Base-by-base conservation (phyloP, 2,797 vertebrate species). In the Coluber constrictor region DNA sequence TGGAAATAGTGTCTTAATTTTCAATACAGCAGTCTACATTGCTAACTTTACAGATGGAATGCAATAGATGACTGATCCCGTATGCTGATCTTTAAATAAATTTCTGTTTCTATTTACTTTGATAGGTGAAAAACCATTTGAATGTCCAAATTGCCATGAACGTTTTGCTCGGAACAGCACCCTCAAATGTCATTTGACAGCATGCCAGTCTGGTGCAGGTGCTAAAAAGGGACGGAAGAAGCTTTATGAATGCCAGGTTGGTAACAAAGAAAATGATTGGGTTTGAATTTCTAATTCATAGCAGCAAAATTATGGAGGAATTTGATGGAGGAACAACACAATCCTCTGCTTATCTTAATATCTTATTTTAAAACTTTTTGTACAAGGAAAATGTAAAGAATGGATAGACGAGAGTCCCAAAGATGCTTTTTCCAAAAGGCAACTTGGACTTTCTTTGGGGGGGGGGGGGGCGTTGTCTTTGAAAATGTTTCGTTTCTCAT, bases 181-280 rank as follows among this genome's bases (percentile, higher is more conserved):
- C 0, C 98, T 99, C 57, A 99, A 99, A 97, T 99, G 99, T 97
- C 99, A 99, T 96, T 98, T 99, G 98, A 98, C 99, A 0, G 99
- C 99, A 51, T 99, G 99, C 97, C 99, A 99, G 96, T 99, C 99
- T 91, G 99, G 99, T 92, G 98, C 98, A 0, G 99, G 99, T 51
- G 99, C 99, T 96, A 99, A 99, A 97, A 99, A 99, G 94, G 99
- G 99, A 95, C 98, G 99, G 91, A 99, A 99, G 97, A 99, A 99
- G 96, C 98, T 99, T 88, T 99, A 99, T 29, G 99, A 99, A 96
- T 99, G 99, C 97, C 99, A 99, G 99, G 99, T 99, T 97, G 13
- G 97, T 98, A 89, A 88, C 55, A 7, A 47, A 92, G 57, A 56
- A 56, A 56, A 16, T 15, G 7, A 27, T n/a, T 4, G 3, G 56